A percentile compares a stretch with the other conserved stretches of the same genome.
phyloP scores from a whole-genome alignment of 2,113 vertebrate genomes.

The Steatornis caripensis region DNA sequence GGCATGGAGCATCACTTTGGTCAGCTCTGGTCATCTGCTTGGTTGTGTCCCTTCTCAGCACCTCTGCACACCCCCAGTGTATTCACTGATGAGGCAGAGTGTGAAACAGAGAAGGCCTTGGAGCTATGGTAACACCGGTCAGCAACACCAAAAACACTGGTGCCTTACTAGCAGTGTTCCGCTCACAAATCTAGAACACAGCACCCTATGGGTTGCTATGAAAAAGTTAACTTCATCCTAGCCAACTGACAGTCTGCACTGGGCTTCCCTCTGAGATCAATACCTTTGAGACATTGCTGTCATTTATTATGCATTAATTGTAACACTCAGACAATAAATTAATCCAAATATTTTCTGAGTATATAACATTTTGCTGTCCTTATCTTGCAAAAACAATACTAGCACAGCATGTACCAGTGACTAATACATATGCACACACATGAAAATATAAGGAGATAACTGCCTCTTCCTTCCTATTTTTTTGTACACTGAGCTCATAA shows the following conservation, averaged over 20 bases:
- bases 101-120: background rate
- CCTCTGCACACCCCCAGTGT: accelerated
- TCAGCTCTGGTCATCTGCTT: background rate
- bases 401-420: background rate
- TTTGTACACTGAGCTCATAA: background rate
- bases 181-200: background rate
- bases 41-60: background rate
- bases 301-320: background rate
- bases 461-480: background rate
- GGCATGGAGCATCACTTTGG: background rate
- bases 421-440: background rate
- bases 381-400: background rate
- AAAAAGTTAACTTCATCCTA: background rate
- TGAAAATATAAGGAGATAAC: background rate
- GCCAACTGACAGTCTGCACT: background rate
- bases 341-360: background rate
- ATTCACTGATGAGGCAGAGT: background rate
- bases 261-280: background rate
- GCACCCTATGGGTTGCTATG: accelerated
- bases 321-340: background rate
- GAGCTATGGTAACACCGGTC: background rate
- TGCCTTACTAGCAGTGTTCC: background rate
- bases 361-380: background rate
- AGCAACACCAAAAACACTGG: background rate
- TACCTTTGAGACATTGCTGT: background rate